A percentile compares a stretch with the other conserved stretches of the same genome.
These are phyloP conservation scores for Microplitis demolitor DNA, from an alignment of 1,140 invertebrate genomes.

Conservation along the genomic window DNA sequence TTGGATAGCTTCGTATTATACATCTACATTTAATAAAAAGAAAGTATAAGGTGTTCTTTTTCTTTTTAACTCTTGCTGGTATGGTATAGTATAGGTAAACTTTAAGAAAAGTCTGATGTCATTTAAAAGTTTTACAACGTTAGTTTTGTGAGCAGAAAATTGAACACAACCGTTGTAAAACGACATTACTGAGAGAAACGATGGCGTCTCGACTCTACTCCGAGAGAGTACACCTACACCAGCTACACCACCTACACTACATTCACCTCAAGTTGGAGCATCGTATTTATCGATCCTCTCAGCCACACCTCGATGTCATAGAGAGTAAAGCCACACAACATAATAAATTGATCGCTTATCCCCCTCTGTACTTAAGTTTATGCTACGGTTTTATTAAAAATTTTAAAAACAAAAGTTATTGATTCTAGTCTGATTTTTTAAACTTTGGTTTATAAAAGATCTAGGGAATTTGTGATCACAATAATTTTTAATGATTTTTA, in stretches of 20 bases:
- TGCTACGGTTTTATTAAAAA: background rate
- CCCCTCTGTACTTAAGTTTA: background rate
- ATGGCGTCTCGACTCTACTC: conserved; percentile 6
- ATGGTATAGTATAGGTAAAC: too few relatives aligned
- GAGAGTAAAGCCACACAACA: conserved; percentile 11
- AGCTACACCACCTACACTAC: conserved; percentile 17
- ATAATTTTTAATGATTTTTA: too few relatives aligned
- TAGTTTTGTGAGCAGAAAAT: background rate
- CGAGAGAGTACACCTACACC: conserved; percentile 13
- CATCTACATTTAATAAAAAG: too few relatives aligned
- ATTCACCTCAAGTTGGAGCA: conserved; percentile 7
- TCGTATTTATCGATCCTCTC: conserved; percentile 33
- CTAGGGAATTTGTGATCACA: too few relatives aligned
- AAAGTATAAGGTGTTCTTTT: too few relatives aligned
- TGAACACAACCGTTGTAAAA: conserved; percentile 25
- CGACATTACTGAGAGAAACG: conserved; percentile 34
- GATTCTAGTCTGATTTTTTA: too few relatives aligned
- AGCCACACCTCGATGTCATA: conserved; percentile 36
- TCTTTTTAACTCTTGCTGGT: too few relatives aligned
- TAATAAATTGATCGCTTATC: conserved; percentile 15
- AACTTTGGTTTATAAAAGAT: too few relatives aligned
- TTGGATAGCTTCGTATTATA: too few relatives aligned
- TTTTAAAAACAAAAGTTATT: too few relatives aligned
- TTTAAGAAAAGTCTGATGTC: background rate
- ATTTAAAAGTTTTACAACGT: conserved; percentile 7